A percentile compares a stretch with the other conserved stretches of the same genome.
These are phyloP conservation scores for Edolisoma coerulescens DNA, from an alignment of 2,113 vertebrate genomes.

Conservation along the genomic window DNA sequence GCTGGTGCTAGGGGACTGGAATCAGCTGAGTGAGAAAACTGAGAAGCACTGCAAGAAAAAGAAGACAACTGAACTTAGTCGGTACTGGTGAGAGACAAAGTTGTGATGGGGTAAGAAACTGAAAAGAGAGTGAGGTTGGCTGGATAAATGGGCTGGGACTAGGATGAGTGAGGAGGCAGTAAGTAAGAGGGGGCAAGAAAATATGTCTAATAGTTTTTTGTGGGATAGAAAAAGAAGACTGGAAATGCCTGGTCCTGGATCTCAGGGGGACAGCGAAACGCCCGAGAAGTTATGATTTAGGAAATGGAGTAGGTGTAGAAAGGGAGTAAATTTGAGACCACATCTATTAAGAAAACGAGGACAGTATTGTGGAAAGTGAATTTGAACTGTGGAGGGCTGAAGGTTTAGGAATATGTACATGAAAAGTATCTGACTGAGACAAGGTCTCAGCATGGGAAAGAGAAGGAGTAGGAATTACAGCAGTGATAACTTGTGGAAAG, in stretches of 20 bases:
- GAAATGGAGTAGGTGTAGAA: neutral
- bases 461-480: neutral
- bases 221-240: neutral
- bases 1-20: neutral
- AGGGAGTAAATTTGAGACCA: neutral
- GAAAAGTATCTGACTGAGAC: neutral
- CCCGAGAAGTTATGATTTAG: neutral
- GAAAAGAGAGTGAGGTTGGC: neutral
- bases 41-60: neutral
- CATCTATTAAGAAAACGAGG: neutral
- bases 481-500: neutral
- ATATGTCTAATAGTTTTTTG: neutral
- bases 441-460: neutral
- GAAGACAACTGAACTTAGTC: neutral
- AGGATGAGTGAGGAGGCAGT: neutral
- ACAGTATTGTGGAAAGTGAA: neutral
- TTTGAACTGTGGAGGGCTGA: neutral
- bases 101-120: neutral
- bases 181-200: neutral
- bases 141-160: neutral
- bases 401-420: neutral
- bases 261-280: neutral
- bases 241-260: neutral
- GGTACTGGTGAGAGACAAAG: neutral
- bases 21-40: neutral